A percentile compares a stretch with the other conserved stretches of the same genome.
phyloP scores from a whole-genome alignment of 1,140 invertebrate genomes.

The Papilio polyxenes region DNA sequence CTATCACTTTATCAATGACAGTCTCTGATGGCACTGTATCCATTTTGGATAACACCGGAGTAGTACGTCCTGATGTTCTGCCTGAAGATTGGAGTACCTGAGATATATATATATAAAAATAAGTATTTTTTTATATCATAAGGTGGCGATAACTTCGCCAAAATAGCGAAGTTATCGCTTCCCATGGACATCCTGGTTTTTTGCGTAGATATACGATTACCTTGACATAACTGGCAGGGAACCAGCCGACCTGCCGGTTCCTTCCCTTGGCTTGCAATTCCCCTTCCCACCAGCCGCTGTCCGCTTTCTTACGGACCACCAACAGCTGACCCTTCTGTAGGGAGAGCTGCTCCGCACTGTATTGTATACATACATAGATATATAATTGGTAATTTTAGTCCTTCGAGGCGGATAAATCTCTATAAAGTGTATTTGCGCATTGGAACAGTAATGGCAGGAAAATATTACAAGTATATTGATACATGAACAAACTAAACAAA shows the following conservation, averaged over 20 bases:
- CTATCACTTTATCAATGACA: constrained; percentile 86
- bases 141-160: no score
- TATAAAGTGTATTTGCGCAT: background rate
- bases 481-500: no score
- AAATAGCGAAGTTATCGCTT: background rate
- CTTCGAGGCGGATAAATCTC: background rate
- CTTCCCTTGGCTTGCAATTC: constrained; percentile 98
- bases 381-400: background rate
- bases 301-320: constrained; percentile 97
- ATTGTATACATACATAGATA: constrained; percentile 39
- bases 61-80: constrained; percentile 86
- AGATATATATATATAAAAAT: no score
- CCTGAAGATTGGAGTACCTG: constrained; percentile 79
- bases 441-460: no score
- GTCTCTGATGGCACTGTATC: constrained; percentile 79
- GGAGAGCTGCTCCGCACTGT: constrained; percentile 93
- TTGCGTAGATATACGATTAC: constrained; percentile 74
- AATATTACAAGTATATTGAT: no score
- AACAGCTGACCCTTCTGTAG: constrained; percentile 96
- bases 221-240: constrained; percentile 98
- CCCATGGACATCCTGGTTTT: no score
- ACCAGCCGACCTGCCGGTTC: constrained; percentile 97
- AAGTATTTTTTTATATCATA: no score
- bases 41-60: constrained; percentile 85
- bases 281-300: constrained; percentile 99